Evolutionary conservation across 2,113 vertebrate species (phyloP).

Genomic region (Lucifuga dentata): DNA sequence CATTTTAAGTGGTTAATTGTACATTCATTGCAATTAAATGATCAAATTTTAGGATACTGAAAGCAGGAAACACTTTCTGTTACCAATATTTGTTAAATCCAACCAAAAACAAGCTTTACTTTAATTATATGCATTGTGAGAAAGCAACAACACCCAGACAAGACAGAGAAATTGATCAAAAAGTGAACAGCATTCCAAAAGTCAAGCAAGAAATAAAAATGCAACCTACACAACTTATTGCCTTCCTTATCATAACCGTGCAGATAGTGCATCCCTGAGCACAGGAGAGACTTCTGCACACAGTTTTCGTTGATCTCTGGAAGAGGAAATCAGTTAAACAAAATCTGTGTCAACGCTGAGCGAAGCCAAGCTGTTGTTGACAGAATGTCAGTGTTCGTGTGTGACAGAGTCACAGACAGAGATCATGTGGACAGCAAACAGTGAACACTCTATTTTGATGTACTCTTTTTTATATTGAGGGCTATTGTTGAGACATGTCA

Average conservation of each 20-base stretch:
- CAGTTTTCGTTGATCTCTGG: conserved; percentile 87
- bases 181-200: background rate
- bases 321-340: conserved; percentile 40
- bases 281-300: conserved; percentile 87
- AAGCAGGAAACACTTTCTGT: no score
- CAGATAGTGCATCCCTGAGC: conserved; percentile 85
- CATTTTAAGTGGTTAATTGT: no score
- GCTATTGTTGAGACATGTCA: background rate
- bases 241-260: conserved; percentile 92
- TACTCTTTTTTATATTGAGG: background rate
- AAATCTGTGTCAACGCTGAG: background rate
- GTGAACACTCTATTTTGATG: background rate
- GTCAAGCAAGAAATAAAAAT: background rate
- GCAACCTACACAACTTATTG: conserved; percentile 88
- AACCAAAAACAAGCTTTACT: no score
- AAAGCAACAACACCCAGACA: no score
- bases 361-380: background rate
- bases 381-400: no score
- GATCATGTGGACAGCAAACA: background rate
- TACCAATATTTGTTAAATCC: no score
- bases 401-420: background rate
- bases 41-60: no score
- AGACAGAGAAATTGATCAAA: background rate
- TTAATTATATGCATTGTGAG: no score
- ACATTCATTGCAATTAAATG: no score